Evolutionary conservation across 1,140 invertebrate genomes (phyloP).

Genomic region (Yoshiicerus persimilis): DNA sequence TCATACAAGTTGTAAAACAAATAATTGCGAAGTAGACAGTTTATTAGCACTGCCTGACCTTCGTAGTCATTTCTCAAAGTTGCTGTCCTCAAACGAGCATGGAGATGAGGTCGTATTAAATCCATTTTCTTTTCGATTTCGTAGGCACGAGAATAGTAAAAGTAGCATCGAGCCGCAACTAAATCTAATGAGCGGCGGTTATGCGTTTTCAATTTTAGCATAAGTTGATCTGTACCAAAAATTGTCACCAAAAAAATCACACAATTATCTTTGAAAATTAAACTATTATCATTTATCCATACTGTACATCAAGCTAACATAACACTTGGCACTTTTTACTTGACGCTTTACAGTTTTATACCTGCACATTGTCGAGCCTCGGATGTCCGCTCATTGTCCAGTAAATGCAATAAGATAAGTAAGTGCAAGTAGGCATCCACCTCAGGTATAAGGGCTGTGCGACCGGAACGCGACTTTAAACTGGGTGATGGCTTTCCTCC

Average conservation of each 20-base stretch:
- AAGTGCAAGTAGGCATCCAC: slow-evolving; percentile 95
- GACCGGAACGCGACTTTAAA: slow-evolving; percentile 60
- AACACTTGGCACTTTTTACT: too few relatives aligned
- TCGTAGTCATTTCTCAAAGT: slow-evolving; percentile 95
- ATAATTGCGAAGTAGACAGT: slow-evolving; percentile 93
- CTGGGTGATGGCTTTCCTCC: slow-evolving; percentile 61
- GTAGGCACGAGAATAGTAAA: slow-evolving; percentile 90
- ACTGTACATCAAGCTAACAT: too few relatives aligned
- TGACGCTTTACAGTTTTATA: too few relatives aligned
- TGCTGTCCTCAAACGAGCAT: slow-evolving; percentile 86
- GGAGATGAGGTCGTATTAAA: slow-evolving; percentile 78
- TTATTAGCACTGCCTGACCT: slow-evolving; percentile 94
- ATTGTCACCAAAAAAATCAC: background rate
- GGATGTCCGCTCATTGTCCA: slow-evolving; percentile 78
- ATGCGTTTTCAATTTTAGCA: slow-evolving; percentile 82
- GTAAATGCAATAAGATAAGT: slow-evolving; percentile 82
- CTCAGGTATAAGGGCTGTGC: slow-evolving; percentile 82
- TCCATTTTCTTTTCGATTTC: slow-evolving; percentile 86
- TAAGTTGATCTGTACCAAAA: slow-evolving; percentile 66
- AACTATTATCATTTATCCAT: background rate
- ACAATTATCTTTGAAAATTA: background rate
- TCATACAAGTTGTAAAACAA: slow-evolving; percentile 94
- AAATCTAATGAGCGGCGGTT: slow-evolving; percentile 92
- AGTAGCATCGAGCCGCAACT: slow-evolving; percentile 94
- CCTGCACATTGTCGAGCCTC: slow-evolving; percentile 74